phyloP scores from a whole-genome alignment of 64 coral and sea anemone genomes.

The Stylophora pistillata region DNA sequence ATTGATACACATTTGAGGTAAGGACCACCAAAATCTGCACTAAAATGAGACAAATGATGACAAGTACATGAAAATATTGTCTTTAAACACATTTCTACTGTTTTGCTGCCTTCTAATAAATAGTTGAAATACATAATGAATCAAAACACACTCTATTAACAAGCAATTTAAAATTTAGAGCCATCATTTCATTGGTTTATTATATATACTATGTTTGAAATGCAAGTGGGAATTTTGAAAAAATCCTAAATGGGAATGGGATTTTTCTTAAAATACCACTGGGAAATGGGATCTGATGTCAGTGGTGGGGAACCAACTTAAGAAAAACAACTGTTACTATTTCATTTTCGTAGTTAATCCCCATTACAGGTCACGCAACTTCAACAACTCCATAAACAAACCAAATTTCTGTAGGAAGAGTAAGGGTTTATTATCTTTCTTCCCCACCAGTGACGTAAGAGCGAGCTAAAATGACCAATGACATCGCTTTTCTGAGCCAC shows the following conservation, averaged over 20 bases:
- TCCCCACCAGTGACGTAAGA: too few relatives aligned
- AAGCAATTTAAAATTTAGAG: slow-evolving; percentile 55
- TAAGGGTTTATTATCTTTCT: too few relatives aligned
- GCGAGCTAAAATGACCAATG: too few relatives aligned
- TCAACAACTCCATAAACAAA: too few relatives aligned
- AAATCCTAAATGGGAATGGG: slow-evolving; percentile 58
- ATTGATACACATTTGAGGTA: slow-evolving; percentile 53
- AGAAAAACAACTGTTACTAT: too few relatives aligned
- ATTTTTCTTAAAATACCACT: too few relatives aligned
- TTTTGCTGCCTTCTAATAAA: slow-evolving; percentile 71
- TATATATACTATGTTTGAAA: slow-evolving; percentile 31
- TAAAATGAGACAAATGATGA: slow-evolving; percentile 46
- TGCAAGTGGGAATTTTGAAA: too few relatives aligned
- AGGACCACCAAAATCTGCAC: slow-evolving; percentile 56
- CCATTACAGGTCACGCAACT: too few relatives aligned
- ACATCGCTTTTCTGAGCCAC: too few relatives aligned
- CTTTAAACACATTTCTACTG: slow-evolving; percentile 66
- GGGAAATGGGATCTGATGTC: slow-evolving; percentile 46
- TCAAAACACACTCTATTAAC: slow-evolving; percentile 47
- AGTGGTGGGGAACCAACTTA: too few relatives aligned
- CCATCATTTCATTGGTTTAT: slow-evolving; percentile 52
- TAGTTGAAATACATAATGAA: slow-evolving; percentile 51
- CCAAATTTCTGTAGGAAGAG: too few relatives aligned
- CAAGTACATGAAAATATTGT: slow-evolving; percentile 59
- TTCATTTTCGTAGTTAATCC: too few relatives aligned